Evolutionary conservation across 2,888 invertebrate genomes (phyloP), one percentile per base, ranked within the genome.

Genomic region (Papilio gigon): DNA sequence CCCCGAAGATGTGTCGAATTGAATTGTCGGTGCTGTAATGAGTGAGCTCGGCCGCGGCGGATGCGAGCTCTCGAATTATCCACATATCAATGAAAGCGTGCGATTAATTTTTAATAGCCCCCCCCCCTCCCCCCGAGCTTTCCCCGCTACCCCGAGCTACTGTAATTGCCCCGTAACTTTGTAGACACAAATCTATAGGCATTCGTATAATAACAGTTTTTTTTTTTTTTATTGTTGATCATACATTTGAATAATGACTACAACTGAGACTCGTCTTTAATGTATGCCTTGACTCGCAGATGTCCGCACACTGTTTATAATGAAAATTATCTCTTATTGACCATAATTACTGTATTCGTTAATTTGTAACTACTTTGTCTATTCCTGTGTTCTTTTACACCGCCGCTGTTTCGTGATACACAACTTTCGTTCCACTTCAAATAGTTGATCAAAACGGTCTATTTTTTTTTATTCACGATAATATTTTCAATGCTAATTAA

Each of bases 1-100:
- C 86, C 80, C 86, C 83, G 90, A 90, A 92, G 91, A 92, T 90
- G 90, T 90, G 90, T 88, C 87, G 87, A 89, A 90, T 90, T 89
- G 89, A 88, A 87, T 84, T 84, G 86, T 87, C 82, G 82, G 80
- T 64, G 67, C 71, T 58, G 79, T 85, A 85, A 86, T 86, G 81
- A 81, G 75, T 73, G 71, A 71, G 63, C 53, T 64, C 71, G 66
- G 65, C 61, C 56, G 61, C 74, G 71, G 76, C 79, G 83, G 86
- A 85, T 83, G 83, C 78, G 75, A 73, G 74, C 81, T 77, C 81
- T 80, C 76, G 74, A 73, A 78, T 78, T 77, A 78, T 73, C 70
- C 73, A 74, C 72, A 71, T 84, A 85, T 86, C 85, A 84, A 84
- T 85, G 83, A 79, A 80, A 80, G 81, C 79, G 81, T 80, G 80